Conservation (phyloP, 1,140 invertebrate species). For the Dryas iulia region DNA sequence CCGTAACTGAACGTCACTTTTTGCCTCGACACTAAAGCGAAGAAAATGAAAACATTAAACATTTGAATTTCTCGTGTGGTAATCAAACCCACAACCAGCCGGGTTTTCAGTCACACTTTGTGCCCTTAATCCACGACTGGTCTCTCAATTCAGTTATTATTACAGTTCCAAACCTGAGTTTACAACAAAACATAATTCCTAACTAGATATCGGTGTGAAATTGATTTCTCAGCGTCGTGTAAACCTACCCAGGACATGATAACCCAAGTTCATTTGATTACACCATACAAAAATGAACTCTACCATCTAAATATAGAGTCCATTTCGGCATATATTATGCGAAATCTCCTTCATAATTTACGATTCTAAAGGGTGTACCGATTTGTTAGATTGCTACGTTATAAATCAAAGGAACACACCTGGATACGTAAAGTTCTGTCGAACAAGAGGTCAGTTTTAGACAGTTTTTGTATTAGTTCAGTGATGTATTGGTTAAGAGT, state of each 20-base stretch:
- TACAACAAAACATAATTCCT: background rate
- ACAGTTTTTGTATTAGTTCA: constrained; percentile 41
- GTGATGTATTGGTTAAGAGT: constrained; percentile 28
- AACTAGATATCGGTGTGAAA: constrained; percentile 18
- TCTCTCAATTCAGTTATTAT: background rate
- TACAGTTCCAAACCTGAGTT: background rate
- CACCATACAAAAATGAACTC: background rate
- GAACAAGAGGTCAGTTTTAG: constrained; percentile 33
- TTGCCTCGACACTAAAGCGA: no score
- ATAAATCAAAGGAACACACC: constrained; percentile 31
- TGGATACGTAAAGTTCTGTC: constrained; percentile 31
- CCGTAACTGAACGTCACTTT: no score
- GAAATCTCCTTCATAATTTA: constrained; percentile 19
- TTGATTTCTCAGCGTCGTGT: constrained; percentile 23
- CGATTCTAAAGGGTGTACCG: constrained; percentile 26
- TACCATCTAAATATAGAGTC: background rate
- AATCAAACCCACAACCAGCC: no score
- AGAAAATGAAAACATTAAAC: no score
- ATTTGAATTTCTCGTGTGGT: no score
- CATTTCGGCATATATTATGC: background rate
- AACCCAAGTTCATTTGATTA: constrained; percentile 4
- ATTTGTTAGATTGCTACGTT: constrained; percentile 26
- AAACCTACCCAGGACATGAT: constrained; percentile 12
- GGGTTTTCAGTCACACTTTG: no score
- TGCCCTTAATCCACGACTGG: no score